phyloP scores from a whole-genome alignment of 35 echinoderm and acorn worm species.

The Apostichopus parvimensis region DNA sequence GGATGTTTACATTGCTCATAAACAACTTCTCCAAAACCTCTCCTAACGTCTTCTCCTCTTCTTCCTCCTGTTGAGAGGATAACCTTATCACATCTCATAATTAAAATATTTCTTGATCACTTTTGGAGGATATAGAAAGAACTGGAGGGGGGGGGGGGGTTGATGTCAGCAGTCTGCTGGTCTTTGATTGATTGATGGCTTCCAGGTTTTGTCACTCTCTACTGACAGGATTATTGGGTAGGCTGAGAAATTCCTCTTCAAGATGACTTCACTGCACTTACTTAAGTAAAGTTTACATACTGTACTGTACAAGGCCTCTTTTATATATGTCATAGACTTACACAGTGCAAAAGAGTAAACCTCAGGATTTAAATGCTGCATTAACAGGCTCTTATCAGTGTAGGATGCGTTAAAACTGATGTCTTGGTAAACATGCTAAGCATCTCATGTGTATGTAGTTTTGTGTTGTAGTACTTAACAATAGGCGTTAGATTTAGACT shows the following conservation, averaged over 20 bases:
- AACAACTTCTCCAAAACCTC: not conserved
- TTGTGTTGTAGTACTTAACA: not conserved
- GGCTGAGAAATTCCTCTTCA: too few relatives aligned
- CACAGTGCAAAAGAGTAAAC: too few relatives aligned
- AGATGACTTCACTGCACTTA: too few relatives aligned
- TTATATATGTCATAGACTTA: too few relatives aligned
- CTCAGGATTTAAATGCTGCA: too few relatives aligned
- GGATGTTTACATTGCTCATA: not conserved
- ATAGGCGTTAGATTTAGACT: not conserved
- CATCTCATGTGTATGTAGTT: not conserved
- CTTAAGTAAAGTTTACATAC: too few relatives aligned
- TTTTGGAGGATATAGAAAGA: not conserved
- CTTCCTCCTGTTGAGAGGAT: not conserved
- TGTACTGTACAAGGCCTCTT: too few relatives aligned
- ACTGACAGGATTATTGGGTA: not conserved
- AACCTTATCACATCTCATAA: not conserved
- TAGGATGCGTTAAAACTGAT: not conserved
- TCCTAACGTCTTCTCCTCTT: not conserved
- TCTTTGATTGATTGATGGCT: not conserved
- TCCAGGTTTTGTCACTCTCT: not conserved
- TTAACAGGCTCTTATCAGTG: too few relatives aligned
- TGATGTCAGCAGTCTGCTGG: not conserved
- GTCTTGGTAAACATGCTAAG: not conserved
- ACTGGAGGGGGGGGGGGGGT: not conserved
- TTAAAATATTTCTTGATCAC: slow-evolving; percentile 8